Percentiles rank a stretch among this genome's conserved stretches.
Conservation (phyloP, 2,113 vertebrate genomes). For the Collichthys lucidus region DNA sequence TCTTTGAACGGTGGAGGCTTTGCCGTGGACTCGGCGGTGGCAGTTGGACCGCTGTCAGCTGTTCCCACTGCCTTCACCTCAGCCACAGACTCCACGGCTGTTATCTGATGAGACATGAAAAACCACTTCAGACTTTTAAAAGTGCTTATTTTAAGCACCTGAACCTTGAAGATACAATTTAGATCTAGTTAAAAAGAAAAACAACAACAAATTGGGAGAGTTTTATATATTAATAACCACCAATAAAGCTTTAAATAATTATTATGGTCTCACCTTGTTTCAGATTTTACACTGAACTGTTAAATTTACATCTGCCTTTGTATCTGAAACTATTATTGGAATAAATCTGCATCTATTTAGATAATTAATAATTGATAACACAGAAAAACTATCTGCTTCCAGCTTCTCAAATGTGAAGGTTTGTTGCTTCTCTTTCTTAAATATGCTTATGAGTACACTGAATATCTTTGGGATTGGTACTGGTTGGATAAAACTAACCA, state of each 20-base stretch:
- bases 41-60: slow-evolving; percentile 80
- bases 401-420: too few species aligned
- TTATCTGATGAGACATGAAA: slow-evolving; percentile 59
- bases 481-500: too few species aligned
- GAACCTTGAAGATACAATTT: background rate
- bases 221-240: background rate
- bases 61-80: slow-evolving; percentile 85
- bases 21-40: slow-evolving; percentile 81
- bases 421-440: too few species aligned
- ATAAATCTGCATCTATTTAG: too few species aligned
- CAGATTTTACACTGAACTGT: background rate
- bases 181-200: too few species aligned
- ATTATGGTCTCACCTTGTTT: background rate
- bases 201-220: too few species aligned
- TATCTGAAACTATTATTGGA: too few species aligned
- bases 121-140: slow-evolving; percentile 7
- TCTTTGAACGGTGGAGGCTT: slow-evolving; percentile 93
- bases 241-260: background rate
- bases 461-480: too few species aligned
- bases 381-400: too few species aligned
- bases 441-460: too few species aligned
- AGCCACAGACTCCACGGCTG: slow-evolving; percentile 77
- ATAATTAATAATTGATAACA: too few species aligned
- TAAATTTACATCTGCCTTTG: too few species aligned
- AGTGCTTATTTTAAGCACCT: background rate